A percentile compares a stretch with the other conserved stretches of the same genome.
These are phyloP conservation scores for Andricus grossulariae DNA, from an alignment of 1,140 invertebrate genomes.

Conservation along the genomic window DNA sequence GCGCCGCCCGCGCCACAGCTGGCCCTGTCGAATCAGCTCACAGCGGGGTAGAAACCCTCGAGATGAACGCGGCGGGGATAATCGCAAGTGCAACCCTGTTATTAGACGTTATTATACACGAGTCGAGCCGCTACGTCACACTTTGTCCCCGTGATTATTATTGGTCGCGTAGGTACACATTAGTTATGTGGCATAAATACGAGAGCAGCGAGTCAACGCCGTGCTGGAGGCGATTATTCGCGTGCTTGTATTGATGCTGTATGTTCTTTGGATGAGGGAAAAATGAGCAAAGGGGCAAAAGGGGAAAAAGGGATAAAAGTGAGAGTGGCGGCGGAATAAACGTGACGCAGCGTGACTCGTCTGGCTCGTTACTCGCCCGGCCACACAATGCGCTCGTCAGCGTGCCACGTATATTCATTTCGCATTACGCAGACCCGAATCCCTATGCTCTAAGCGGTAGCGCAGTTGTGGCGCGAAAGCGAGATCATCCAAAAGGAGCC, in stretches of 20 bases:
- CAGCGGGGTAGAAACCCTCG: slow-evolving; percentile 53
- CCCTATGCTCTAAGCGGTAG: slow-evolving; percentile 36
- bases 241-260: slow-evolving; percentile 39
- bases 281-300: slow-evolving; percentile 35
- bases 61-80: slow-evolving; percentile 54
- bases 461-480: slow-evolving; percentile 12
- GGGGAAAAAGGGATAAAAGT: slow-evolving; percentile 12
- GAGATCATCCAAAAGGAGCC: slow-evolving; percentile 15
- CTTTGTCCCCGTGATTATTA: slow-evolving; percentile 47
- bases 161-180: slow-evolving; percentile 52
- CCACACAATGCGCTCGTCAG: slow-evolving; percentile 67
- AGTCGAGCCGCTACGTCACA: slow-evolving; percentile 46
- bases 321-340: slow-evolving; percentile 50
- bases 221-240: slow-evolving; percentile 38
- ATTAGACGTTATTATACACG: slow-evolving; percentile 52
- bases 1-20: slow-evolving; percentile 64
- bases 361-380: slow-evolving; percentile 59
- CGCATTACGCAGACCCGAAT: slow-evolving; percentile 52
- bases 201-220: slow-evolving; percentile 40
- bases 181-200: slow-evolving; percentile 55
- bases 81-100: slow-evolving; percentile 49
- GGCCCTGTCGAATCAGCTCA: slow-evolving; percentile 71
- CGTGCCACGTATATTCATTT: slow-evolving; percentile 53
- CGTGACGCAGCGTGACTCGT: slow-evolving; percentile 70
- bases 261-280: slow-evolving; percentile 34